Base-by-base conservation (phyloP, 2,113 vertebrate genomes). In the Fukomys damarensis region DNA sequence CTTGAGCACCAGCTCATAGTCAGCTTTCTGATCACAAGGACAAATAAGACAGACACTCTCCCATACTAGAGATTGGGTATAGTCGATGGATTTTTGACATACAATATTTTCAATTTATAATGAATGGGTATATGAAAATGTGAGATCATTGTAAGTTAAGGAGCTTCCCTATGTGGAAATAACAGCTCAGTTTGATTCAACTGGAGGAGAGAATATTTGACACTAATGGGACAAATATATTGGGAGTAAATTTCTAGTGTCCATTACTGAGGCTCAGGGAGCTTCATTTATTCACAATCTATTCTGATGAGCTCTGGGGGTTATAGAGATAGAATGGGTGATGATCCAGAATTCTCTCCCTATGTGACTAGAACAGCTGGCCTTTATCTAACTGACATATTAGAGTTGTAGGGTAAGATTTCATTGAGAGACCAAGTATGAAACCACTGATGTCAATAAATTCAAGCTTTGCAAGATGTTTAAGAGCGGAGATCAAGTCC, bases 401-500 rank as follows among this genome's bases (percentile, higher is more conserved):
- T 85, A 43, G 58, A 89, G 63, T 93, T 97, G 93, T 87, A 96
- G 63, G 84, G 58, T 59, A 92, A 92, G 70, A 92, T 94, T 96
- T 96, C 68, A 76, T 77, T 92, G 35, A 24, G 76, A 54, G 41
- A 77, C 80, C 80, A 89, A 72, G 11, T 86, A 52, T 49, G 16
- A 92, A 96, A 95, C 32, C 52, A 91, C 59, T 61, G 52, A 17
- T 90, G 68, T 97, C 93, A 95, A 89, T 76, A 96, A 94, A 87
- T 7, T 66, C 61, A 83, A 85, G 56, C 63, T 87, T 90, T 66
- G 81, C 68, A 93, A 88, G 43, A 76, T 80, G 88, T 88, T 95
- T 70, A 87, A 94, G 30, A 96, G 41, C 70, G 24, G 32, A 5
- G 1, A 28, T 56, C 93, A 92, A 96, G 76, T 93, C 76, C 91